phyloP scores from a whole-genome alignment of 2,113 vertebrate species.

The Hyaena hyaena region DNA sequence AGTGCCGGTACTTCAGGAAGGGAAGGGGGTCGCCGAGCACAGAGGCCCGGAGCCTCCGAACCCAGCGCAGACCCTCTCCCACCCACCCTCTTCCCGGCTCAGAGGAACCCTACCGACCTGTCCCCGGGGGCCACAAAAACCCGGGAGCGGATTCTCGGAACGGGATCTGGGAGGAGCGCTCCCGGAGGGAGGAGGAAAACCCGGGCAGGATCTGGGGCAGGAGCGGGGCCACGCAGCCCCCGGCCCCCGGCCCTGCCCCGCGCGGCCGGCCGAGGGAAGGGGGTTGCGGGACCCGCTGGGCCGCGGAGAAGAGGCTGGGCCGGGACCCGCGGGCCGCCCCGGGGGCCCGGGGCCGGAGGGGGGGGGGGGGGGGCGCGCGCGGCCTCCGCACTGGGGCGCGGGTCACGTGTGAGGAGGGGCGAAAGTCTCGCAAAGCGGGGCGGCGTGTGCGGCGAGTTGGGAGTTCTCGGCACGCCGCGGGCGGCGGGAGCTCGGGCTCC shows the following conservation, averaged over 20 bases:
- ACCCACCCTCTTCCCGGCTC: background rate
- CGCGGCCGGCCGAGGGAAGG: background rate
- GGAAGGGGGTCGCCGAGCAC: no score
- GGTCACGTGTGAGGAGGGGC: conserved; percentile 89
- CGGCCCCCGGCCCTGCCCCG: background rate
- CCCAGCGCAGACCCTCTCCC: background rate
- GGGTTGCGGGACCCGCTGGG: background rate
- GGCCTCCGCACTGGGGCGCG: conserved; percentile 81
- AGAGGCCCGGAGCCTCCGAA: background rate
- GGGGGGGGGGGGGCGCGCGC: background rate
- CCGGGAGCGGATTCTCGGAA: conserved; percentile 27
- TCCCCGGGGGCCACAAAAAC: conserved; percentile 49
- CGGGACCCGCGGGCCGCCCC: background rate
- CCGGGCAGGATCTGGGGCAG: accelerated
- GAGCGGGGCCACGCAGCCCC: conserved; percentile 44
- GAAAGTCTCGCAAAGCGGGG: conserved; percentile 87
- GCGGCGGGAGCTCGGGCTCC: conserved; percentile 77
- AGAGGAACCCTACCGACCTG: conserved; percentile 2
- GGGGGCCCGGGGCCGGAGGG: background rate
- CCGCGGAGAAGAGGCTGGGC: background rate
- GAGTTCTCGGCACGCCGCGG: conserved; percentile 88
- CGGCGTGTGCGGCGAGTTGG: conserved; percentile 87
- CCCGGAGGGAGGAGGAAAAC: conserved; percentile 44
- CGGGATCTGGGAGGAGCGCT: conserved; percentile 57
- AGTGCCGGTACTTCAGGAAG: background rate